Percentiles rank a stretch among this genome's conserved stretches.
These are phyloP conservation scores for Carlito syrichta DNA, from an alignment of 2,113 vertebrate genomes.

Conservation along the genomic window DNA sequence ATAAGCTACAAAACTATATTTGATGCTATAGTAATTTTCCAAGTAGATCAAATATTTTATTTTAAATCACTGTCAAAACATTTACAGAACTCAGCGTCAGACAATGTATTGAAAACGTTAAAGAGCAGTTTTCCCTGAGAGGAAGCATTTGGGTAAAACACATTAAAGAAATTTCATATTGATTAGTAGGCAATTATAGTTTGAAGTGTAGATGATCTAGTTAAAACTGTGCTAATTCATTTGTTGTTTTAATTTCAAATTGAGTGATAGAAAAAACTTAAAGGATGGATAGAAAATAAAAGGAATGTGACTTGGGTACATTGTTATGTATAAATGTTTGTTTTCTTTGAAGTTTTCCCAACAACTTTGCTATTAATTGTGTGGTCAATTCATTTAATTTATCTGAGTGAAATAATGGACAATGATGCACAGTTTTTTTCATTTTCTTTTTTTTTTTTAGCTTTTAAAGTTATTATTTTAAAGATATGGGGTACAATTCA, in stretches of 20 bases:
- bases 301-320: not conserved
- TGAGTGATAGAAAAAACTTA: not conserved
- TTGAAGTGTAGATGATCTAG: not conserved
- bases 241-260: not conserved
- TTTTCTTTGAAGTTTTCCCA: not conserved
- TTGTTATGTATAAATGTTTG: not conserved
- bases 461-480: too few relatives aligned
- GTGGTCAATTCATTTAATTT: not conserved
- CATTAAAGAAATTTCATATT: conserved; percentile 50
- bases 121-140: conserved; percentile 1
- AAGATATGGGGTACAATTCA: too few relatives aligned
- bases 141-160: conserved; percentile 48
- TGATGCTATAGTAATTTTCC: conserved; percentile 64
- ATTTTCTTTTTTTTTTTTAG: too few relatives aligned
- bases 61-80: conserved; percentile 47
- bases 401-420: not conserved
- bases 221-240: not conserved
- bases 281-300: not conserved
- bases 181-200: not conserved
- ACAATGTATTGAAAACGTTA: conserved; percentile 54
- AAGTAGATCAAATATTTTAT: conserved; percentile 57
- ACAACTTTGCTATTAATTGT: not conserved
- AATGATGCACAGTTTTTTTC: too few relatives aligned
- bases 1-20: conserved; percentile 36
- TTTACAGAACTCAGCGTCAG: conserved; percentile 58